phyloP scores from a whole-genome alignment of 2,797 vertebrate species.

The Onychomys arenicola region DNA sequence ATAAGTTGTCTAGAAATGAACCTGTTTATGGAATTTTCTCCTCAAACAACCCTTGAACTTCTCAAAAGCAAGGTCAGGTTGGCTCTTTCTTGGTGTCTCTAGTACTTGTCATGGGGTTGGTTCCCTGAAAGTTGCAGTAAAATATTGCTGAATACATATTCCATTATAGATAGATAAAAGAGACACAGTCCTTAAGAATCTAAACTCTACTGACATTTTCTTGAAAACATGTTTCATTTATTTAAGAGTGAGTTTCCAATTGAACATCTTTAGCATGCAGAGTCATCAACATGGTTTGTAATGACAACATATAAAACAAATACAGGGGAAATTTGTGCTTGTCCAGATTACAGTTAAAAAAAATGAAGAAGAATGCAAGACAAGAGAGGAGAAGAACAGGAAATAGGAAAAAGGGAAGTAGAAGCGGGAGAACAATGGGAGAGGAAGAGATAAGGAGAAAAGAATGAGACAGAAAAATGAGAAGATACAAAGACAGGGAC shows the following conservation, averaged over 20 bases:
- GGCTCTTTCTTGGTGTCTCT: neutral
- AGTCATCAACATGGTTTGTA: neutral
- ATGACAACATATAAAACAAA: neutral
- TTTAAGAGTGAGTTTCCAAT: neutral
- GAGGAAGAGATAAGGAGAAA: accelerated
- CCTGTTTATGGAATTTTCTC: neutral
- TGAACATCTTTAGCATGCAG: neutral
- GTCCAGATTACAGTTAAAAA: neutral
- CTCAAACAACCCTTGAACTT: neutral
- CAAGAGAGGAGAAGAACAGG: accelerated
- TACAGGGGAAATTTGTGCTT: neutral
- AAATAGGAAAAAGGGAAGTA: accelerated
- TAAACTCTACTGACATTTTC: neutral
- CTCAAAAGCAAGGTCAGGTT: neutral
- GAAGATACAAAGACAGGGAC: neutral
- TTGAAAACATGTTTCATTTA: neutral
- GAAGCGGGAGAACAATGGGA: accelerated
- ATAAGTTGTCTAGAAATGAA: neutral
- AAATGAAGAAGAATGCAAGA: neutral
- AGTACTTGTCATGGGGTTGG: no score
- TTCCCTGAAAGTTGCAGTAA: neutral
- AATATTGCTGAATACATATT: neutral
- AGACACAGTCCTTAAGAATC: neutral
- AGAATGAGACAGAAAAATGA: neutral
- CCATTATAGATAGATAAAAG: neutral